Base-by-base conservation (phyloP, 2,797 vertebrate genomes). In the Oreochromis mossambicus region DNA sequence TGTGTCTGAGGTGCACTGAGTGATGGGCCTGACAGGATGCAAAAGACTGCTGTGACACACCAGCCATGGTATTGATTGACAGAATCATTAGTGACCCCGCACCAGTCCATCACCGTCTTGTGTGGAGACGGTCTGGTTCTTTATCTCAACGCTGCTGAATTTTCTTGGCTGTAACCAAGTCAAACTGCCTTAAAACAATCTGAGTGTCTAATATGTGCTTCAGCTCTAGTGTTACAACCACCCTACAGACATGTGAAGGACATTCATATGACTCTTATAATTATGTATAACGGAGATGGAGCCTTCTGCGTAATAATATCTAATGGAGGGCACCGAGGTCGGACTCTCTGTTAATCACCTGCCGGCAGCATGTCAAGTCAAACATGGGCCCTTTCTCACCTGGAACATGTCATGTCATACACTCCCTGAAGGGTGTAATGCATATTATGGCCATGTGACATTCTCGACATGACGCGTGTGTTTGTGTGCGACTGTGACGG, bases 81-180 rank as follows among this genome's bases (percentile, higher is more conserved):
- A 95, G 92, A 90, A 89, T 94, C 89, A 92, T 94, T 93, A 92
- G 85, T 88, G 92, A 90, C 86, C 91, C 83, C 63, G 81, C 85
- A 87, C 70, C 66, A 7, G 86, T 80, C 82, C 83, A 63, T 91
- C 84, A 38, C 68, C 83, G 15, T 81, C 82, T 82, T 54, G 34
- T 50, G 58, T 73, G 84, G 51, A 66, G 10, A 32, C n/a, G 43
- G 29, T 52, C 38, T 14, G 38, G 15, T 73, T 77, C 54, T 63
- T 51, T 79, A 91, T 82, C 51, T 56, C 50, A 41, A 86, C 15
- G 54, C 38, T 32, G 19, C 36, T 52, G 61, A 86, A 81, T 75
- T 5, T 38, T 83, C 29, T 38, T 70, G 50, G 21, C 50, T 38
- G 38, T 73, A 85, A 80, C 55, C 36, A 8, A 63, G 46, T 29